Evolutionary conservation across 1,140 invertebrate genomes (phyloP), one percentile per base, ranked within the genome.

Genomic region (Sminthurides bifidus): DNA sequence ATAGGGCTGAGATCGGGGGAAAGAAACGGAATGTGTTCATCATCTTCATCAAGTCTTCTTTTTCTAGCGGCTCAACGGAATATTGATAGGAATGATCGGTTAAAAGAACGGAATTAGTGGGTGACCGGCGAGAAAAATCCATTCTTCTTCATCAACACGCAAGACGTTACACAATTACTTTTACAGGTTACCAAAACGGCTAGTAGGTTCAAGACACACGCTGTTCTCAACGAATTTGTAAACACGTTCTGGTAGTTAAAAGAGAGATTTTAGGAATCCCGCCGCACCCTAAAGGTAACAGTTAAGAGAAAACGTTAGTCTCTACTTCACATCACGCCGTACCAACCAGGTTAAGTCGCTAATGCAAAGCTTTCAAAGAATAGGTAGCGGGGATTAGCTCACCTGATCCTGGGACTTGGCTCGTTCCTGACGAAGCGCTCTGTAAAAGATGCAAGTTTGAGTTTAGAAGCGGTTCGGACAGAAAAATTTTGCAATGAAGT

Each of bases 251-350:
- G n/a, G n/a, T n/a, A 43, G 8, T 56, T 63, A 64, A 50, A 64
- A 64, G 31, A 64, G 49, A 27, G 61, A 64, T 49, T 64, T 64
- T 10, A 64, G 55, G 55, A 64, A 64, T 31, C 61, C 24, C 6
- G 15, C 17, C 6, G 41, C 41, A 10, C 61, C 61, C 61, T 60
- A 21, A 27, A 37, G 5, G 24, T 44, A 58, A 21, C 44, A 43
- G 58, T n/a, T 35, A 23, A 40, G 10, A 61, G 41, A 50, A 21
- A 51, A 27, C 3, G 24, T 24, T 38, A 31, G 12, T 24, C 27
- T 14, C 19, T 31, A 24, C 19, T 26, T 38, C 3, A 52, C 27
- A 45, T 27, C 26, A 60, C n/a, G 50, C 43, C 19, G 15, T 31
- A 23, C 4, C 23, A 30, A 29, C 30, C 3, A 53, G 29, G 15